Conservation (phyloP, 2,888 invertebrate species). For the Mechanitis mazaeus region DNA sequence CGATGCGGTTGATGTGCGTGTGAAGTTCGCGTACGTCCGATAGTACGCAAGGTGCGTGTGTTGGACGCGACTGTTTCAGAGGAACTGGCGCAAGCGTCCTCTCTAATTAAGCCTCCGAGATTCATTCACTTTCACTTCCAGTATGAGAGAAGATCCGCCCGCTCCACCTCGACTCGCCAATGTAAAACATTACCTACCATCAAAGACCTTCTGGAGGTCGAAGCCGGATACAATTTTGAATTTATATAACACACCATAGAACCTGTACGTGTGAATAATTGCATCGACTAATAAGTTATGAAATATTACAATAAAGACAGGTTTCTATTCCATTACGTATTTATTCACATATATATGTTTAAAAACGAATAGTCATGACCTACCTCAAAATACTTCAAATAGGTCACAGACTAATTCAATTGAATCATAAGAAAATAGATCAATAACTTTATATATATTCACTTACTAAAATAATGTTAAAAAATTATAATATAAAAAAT, state of each 20-base stretch:
- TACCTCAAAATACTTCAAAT: no score
- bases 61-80: constrained; percentile 59
- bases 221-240: constrained; percentile 54
- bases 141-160: constrained; percentile 65
- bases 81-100: constrained; percentile 71
- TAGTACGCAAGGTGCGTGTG: constrained; percentile 48
- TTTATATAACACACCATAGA: constrained; percentile 36
- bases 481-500: no score
- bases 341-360: no score
- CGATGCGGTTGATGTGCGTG: constrained; percentile 35
- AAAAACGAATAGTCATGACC: no score
- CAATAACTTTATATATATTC: no score
- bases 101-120: constrained; percentile 75
- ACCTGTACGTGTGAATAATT: constrained; percentile 18
- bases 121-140: constrained; percentile 77
- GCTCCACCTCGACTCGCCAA: constrained; percentile 54
- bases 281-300: constrained; percentile 19
- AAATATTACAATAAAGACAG: not conserved
- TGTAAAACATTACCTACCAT: constrained; percentile 37
- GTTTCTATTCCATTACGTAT: not conserved
- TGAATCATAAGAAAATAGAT: no score
- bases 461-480: no score
- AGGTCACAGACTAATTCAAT: no score
- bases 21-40: constrained; percentile 33
- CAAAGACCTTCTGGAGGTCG: constrained; percentile 73